Base-by-base conservation (phyloP, 2,888 invertebrate genomes). In the Trilocha varians region DNA sequence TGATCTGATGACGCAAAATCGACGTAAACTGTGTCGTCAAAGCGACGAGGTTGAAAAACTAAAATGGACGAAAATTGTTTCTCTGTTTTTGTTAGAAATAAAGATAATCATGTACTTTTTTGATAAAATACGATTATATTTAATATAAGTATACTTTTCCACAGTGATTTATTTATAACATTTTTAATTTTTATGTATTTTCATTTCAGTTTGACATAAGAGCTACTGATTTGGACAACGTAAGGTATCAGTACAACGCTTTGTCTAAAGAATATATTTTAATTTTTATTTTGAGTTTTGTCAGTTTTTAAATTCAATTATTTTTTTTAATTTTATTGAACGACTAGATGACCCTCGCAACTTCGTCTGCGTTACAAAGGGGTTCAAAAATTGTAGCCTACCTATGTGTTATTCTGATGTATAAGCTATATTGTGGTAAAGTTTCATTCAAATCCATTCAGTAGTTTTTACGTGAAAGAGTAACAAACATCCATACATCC, bases 1-100 rank as follows among this genome's bases (percentile, higher is more conserved):
- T 63, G 62, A 55, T 76, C 61, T 85, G 84, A 85, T 85, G 84
- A 84, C 84, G 83, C 84, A 80, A 64, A 76, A 49, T 65, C 65
- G 66, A 65, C 76, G 70, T 64, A 57, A 52, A 53, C 62, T 62
- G 75, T 76, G 74, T 71, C 80, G 78, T 79, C 80, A 80, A 73
- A 65, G 59, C 54, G 59, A 54, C 54, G 55, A 50, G 52, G 48
- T 58, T 44, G 48, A 47, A 52, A 49, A 49, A 49, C 39, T 14
- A 47, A 61, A 49, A 58, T 73, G 65, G 78, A 69, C 71, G 59
- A 65, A 64, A 56, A 32, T 9, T 25, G 56, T 57, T 56, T 47
- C 43, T 39, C 36, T 37, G 5, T 39, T 48, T 50, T 16, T 32
- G 13, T 3, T 9, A 3, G 34, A 44, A 39, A 36, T 15, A 8